phyloP scores from a whole-genome alignment of 1,140 invertebrate genomes.

The Coboldia fuscipes region DNA sequence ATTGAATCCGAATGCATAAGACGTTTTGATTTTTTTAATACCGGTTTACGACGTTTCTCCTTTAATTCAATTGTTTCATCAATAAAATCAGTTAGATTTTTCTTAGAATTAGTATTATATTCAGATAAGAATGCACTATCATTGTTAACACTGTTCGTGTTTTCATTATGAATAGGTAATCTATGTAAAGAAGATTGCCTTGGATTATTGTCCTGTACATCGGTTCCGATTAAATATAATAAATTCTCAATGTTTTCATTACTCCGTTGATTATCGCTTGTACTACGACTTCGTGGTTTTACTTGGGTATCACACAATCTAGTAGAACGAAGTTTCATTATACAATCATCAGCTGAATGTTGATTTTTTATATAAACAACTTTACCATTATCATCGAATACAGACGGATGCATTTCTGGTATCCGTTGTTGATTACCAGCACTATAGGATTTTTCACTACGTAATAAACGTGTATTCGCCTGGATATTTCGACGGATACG shows the following conservation, averaged over 20 bases:
- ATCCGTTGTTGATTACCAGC: neutral
- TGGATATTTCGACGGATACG: neutral
- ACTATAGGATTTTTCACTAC: neutral
- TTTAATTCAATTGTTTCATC: too few species aligned
- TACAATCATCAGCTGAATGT: conserved; percentile 5
- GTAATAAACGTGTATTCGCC: neutral
- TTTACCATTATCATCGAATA: too few species aligned
- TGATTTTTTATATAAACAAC: neutral
- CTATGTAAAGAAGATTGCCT: too few species aligned
- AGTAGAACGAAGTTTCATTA: neutral
- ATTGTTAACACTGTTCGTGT: too few species aligned
- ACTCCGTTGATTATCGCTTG: conserved; percentile 2
- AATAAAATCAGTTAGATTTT: too few species aligned
- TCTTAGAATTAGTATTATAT: too few species aligned
- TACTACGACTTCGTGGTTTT: conserved; percentile 5
- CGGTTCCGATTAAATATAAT: too few species aligned
- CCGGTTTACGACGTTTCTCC: conserved; percentile 1
- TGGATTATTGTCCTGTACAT: too few species aligned
- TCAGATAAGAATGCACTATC: too few species aligned
- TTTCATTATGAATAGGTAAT: too few species aligned
- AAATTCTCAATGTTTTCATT: neutral
- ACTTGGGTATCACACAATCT: neutral
- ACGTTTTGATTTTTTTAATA: conserved; percentile 3
- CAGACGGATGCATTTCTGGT: neutral
- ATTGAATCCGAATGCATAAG: conserved; percentile 4